phyloP scores from a whole-genome alignment of 92 coral and sea anemone genomes.

The Meandrina meandrites region DNA sequence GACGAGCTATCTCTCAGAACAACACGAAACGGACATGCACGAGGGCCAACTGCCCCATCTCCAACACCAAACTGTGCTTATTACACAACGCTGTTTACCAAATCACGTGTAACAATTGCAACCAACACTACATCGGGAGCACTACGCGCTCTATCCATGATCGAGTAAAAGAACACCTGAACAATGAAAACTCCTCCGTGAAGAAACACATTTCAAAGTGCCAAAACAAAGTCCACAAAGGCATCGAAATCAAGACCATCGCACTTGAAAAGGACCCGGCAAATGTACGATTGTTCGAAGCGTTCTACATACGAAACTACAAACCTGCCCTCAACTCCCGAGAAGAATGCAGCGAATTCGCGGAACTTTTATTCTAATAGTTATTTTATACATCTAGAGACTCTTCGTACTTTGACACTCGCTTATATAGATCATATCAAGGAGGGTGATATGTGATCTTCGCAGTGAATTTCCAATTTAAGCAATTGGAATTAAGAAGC shows the following conservation, averaged over 20 bases:
- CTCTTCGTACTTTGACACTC: too few species aligned
- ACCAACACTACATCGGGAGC: constrained; percentile 8
- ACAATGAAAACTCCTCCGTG: constrained; percentile 6
- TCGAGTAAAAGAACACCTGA: constrained; percentile 4
- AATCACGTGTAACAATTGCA: neutral
- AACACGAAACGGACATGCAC: neutral
- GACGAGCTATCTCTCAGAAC: neutral
- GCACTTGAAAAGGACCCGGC: constrained; percentile 9
- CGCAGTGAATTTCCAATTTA: too few species aligned
- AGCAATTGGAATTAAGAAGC: too few species aligned
- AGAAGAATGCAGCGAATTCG: neutral
- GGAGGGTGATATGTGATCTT: too few species aligned
- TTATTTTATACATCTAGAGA: too few species aligned
- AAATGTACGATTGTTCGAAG: neutral
- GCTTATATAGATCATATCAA: too few species aligned
- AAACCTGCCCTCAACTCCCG: neutral
- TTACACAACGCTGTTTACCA: neutral
- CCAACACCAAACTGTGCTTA: neutral
- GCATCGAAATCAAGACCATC: constrained; percentile 20
- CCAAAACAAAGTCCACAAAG: constrained; percentile 34
- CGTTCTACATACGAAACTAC: neutral
- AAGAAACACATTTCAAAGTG: constrained; percentile 30
- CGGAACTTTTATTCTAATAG: too few species aligned
- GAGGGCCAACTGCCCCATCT: neutral
- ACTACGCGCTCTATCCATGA: neutral